Percentiles rank a stretch among this genome's conserved stretches.
Conservation (phyloP, 1,140 invertebrate genomes). For the Andricus grossulariae region DNA sequence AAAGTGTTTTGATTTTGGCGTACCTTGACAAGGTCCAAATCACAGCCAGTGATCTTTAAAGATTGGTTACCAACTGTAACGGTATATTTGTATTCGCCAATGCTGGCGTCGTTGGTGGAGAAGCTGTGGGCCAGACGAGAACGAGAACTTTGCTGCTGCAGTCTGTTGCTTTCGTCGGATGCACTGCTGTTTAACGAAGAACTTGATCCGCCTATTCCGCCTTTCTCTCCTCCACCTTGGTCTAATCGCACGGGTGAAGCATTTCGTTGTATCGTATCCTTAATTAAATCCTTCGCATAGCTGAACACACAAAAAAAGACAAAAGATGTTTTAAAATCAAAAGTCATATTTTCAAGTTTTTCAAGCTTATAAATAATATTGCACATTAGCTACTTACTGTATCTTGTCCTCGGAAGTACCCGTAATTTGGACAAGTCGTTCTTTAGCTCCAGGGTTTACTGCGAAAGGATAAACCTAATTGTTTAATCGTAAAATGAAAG, state of each 20-base stretch:
- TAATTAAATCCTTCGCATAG: conserved; percentile 92
- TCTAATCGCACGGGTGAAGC: conserved; percentile 89
- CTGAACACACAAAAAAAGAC: conserved; percentile 73
- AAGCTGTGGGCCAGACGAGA: conserved; percentile 82
- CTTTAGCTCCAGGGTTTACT: conserved; percentile 94
- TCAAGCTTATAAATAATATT: conserved; percentile 4
- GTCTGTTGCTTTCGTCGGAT: conserved; percentile 81
- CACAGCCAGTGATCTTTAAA: conserved; percentile 89
- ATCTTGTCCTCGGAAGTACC: conserved; percentile 94
- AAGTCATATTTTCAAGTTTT: conserved; percentile 32
- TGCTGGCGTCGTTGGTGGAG: conserved; percentile 87
- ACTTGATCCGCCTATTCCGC: conserved; percentile 80
- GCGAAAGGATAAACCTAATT: conserved; percentile 65
- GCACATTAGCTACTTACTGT: conserved; percentile 79
- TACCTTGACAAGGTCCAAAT: conserved; percentile 89
- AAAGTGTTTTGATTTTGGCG: conserved; percentile 54
- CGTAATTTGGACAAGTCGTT: conserved; percentile 94
- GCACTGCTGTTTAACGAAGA: conserved; percentile 84
- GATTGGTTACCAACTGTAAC: conserved; percentile 87
- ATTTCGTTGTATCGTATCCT: conserved; percentile 94
- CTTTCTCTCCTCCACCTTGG: conserved; percentile 76
- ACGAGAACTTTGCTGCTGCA: conserved; percentile 65
- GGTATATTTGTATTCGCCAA: conserved; percentile 91
- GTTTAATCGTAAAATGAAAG: not conserved
- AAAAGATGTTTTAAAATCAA: conserved; percentile 30